A percentile compares a stretch with the other conserved stretches of the same genome.
phyloP scores from a whole-genome alignment of 2,888 invertebrate species.

The Congeria kusceri region DNA sequence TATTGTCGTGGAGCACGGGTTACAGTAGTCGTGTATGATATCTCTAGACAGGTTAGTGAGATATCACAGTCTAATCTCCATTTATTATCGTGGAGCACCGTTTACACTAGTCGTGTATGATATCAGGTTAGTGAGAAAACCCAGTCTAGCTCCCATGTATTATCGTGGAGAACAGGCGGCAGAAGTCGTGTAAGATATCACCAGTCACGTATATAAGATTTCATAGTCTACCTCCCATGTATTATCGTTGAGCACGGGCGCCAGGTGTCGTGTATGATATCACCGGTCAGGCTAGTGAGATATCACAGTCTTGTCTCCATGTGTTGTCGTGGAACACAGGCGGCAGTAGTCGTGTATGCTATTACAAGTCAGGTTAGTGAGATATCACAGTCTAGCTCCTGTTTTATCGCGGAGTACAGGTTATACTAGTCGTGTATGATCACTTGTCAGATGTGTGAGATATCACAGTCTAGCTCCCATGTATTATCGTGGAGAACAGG shows the following conservation, averaged over 20 bases:
- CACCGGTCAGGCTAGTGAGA: slow-evolving; percentile 90
- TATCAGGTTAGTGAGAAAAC: no score
- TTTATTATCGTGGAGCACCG: no score
- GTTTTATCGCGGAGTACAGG: slow-evolving; percentile 90
- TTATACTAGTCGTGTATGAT: slow-evolving; percentile 99
- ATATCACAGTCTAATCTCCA: no score
- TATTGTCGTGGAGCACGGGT: background rate
- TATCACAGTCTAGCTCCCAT: slow-evolving; percentile 98
- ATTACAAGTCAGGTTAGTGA: background rate
- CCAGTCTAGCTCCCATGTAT: slow-evolving; percentile 99
- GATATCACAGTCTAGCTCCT: slow-evolving; percentile 99
- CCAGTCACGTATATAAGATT: slow-evolving; percentile 89
- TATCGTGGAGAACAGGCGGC: slow-evolving; percentile 89
- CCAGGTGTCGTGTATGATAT: slow-evolving; percentile 99
- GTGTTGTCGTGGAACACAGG: slow-evolving; percentile 90
- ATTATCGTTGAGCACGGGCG: slow-evolving; percentile 89
- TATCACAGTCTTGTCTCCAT: slow-evolving; percentile 98
- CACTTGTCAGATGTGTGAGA: slow-evolving; percentile 86
- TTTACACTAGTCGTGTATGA: no score
- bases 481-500: slow-evolving; percentile 90
- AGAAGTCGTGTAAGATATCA: slow-evolving; percentile 12
- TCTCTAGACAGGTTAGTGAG: background rate
- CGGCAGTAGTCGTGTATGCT: slow-evolving; percentile 90
- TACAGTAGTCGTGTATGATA: slow-evolving; percentile 3
- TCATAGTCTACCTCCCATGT: slow-evolving; percentile 99